Conservation (phyloP, 2,888 invertebrate species). For the Nemotelus pantherinus region DNA sequence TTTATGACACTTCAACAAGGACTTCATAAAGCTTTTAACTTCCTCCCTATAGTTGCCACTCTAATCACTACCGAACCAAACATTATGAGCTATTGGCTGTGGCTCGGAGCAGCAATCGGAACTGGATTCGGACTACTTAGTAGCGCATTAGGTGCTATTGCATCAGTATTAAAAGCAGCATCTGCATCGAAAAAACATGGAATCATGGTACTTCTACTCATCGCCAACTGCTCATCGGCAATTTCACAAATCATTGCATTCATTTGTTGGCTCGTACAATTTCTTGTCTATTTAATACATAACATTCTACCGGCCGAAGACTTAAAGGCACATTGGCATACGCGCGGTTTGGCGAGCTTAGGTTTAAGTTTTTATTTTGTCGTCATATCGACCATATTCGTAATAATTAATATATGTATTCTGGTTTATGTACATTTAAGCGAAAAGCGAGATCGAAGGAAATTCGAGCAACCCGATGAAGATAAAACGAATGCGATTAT, state of each 20-base stretch:
- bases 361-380: slow-evolving; percentile 84
- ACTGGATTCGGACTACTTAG: slow-evolving; percentile 62
- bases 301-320: slow-evolving; percentile 87
- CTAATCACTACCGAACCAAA: slow-evolving; percentile 61
- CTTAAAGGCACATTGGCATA: slow-evolving; percentile 82
- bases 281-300: slow-evolving; percentile 79
- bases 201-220: slow-evolving; percentile 61
- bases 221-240: slow-evolving; percentile 68
- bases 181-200: slow-evolving; percentile 62
- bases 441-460: slow-evolving; percentile 58
- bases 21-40: background rate
- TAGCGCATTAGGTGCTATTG: slow-evolving; percentile 63
- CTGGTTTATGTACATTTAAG: slow-evolving; percentile 59
- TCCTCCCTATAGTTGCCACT: slow-evolving; percentile 56
- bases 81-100: slow-evolving; percentile 62
- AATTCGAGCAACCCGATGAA: slow-evolving; percentile 60
- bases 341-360: slow-evolving; percentile 81
- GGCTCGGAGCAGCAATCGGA: slow-evolving; percentile 63
- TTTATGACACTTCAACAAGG: no score
- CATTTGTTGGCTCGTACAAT: slow-evolving; percentile 85
- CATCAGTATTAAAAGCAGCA: slow-evolving; percentile 63
- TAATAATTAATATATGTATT: slow-evolving; percentile 60
- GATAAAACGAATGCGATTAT: slow-evolving; percentile 64
- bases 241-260: slow-evolving; percentile 79
- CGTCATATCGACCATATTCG: slow-evolving; percentile 60